phyloP scores from a whole-genome alignment of 2,113 vertebrate genomes.

The Sceloporus undulatus region DNA sequence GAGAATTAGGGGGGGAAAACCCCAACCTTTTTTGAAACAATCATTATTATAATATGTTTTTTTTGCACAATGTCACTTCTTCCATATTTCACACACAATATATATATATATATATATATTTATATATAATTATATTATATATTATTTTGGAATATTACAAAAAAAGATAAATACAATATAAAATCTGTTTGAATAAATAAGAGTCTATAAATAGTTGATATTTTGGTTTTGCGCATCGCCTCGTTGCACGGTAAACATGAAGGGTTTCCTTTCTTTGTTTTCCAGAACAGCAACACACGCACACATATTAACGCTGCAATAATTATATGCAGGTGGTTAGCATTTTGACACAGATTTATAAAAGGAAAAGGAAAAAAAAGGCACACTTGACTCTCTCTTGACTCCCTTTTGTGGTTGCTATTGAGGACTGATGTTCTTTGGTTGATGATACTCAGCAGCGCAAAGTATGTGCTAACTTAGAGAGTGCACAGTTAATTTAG shows the following conservation, averaged over 20 bases:
- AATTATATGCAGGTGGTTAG: constrained; percentile 13
- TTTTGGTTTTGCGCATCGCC: constrained; percentile 60
- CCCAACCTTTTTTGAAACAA: too few relatives aligned
- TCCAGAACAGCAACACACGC: constrained; percentile 56
- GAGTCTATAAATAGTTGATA: constrained; percentile 73
- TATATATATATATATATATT: constrained; percentile 37
- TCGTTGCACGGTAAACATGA: constrained; percentile 37
- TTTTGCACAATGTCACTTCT: neutral
- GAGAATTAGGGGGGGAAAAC: neutral
- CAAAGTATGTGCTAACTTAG: neutral
- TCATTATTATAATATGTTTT: too few relatives aligned
- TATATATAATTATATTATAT: constrained; percentile 41
- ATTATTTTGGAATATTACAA: constrained; percentile 69
- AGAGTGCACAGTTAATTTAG: too few relatives aligned
- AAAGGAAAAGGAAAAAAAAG: neutral
- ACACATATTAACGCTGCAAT: constrained; percentile 33
- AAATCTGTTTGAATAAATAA: constrained; percentile 77
- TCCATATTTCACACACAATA: constrained; percentile 13
- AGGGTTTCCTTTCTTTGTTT: constrained; percentile 38
- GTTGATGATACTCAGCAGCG: neutral
- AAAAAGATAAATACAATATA: constrained; percentile 76
- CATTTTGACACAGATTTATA: neutral
- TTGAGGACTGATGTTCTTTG: neutral
- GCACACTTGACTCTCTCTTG: neutral
- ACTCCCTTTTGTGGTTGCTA: too few relatives aligned